Percentiles rank a stretch among this genome's conserved stretches.
phyloP scores from a whole-genome alignment of 2,888 invertebrate species.

The Lithophane semibrunnea region DNA sequence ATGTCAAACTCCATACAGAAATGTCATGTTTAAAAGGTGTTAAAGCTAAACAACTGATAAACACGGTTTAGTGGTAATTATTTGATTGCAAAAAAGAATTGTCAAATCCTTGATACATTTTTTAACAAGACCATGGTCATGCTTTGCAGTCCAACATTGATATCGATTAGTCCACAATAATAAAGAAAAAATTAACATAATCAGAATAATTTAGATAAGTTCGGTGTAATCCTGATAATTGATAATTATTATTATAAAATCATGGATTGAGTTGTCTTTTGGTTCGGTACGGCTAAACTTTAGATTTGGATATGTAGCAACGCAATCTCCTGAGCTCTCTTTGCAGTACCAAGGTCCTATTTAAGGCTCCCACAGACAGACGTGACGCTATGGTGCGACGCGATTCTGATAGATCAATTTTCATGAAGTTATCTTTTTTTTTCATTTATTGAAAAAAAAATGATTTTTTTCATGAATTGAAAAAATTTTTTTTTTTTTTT shows the following conservation, averaged over 20 bases:
- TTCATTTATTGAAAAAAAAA: no score
- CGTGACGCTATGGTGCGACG: no score
- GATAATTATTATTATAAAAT: background rate
- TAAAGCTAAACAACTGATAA: no score
- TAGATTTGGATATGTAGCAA: background rate
- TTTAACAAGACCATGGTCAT: background rate
- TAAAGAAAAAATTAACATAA: conserved; percentile 15
- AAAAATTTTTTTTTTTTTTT: no score
- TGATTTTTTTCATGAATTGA: no score
- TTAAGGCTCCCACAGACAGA: no score
- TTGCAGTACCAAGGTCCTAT: background rate
- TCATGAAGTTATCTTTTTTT: no score
- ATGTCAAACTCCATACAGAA: no score
- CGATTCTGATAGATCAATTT: no score
- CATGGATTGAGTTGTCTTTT: background rate
- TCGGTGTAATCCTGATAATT: conserved; percentile 8
- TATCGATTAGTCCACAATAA: background rate
- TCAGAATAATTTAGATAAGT: conserved; percentile 38
- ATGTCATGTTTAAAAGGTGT: no score
- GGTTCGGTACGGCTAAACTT: background rate
- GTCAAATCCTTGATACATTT: background rate
- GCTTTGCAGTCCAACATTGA: conserved; percentile 1
- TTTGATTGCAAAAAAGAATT: background rate
- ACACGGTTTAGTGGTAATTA: no score
- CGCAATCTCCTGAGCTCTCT: background rate